phyloP scores from a whole-genome alignment of 2,888 invertebrate genomes.

The Scotopteryx bipunctaria region DNA sequence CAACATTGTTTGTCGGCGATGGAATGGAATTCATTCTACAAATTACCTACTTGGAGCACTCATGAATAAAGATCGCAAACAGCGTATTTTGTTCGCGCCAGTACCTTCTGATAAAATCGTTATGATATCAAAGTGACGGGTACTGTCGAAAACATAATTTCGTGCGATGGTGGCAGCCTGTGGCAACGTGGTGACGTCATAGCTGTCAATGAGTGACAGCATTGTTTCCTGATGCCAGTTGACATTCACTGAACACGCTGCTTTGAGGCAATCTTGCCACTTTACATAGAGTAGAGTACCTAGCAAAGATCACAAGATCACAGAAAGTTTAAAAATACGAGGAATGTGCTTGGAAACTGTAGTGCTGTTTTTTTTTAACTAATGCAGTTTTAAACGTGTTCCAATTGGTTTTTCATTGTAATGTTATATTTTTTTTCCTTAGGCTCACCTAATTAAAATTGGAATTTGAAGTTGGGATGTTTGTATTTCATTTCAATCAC shows the following conservation, averaged over 20 bases:
- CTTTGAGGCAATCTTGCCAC: background rate
- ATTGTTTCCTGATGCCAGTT: conserved; percentile 33
- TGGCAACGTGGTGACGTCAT: conserved; percentile 46
- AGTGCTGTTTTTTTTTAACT: too few species aligned
- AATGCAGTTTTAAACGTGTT: too few species aligned
- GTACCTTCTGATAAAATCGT: conserved; percentile 44
- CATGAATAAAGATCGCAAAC: conserved; percentile 53
- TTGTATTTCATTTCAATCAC: too few species aligned
- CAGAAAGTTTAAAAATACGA: too few species aligned
- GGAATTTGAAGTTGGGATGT: too few species aligned
- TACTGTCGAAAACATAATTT: conserved; percentile 46
- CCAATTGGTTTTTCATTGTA: too few species aligned
- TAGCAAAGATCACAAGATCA: too few species aligned
- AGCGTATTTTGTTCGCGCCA: conserved; percentile 44
- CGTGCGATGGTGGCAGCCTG: conserved; percentile 34
- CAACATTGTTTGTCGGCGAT: too few species aligned
- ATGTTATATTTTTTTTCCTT: too few species aligned
- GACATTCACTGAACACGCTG: conserved; percentile 22
- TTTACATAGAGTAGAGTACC: background rate
- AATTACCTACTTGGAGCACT: conserved; percentile 45
- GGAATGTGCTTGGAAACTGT: too few species aligned
- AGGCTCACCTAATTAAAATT: too few species aligned
- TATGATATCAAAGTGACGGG: conserved; percentile 44
- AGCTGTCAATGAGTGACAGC: conserved; percentile 30
- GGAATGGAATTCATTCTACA: conserved; percentile 34